These are phyloP conservation scores for Epizoanthus scotinus DNA, from an alignment of 92 coral and sea anemone genomes.

Conservation along the genomic window DNA sequence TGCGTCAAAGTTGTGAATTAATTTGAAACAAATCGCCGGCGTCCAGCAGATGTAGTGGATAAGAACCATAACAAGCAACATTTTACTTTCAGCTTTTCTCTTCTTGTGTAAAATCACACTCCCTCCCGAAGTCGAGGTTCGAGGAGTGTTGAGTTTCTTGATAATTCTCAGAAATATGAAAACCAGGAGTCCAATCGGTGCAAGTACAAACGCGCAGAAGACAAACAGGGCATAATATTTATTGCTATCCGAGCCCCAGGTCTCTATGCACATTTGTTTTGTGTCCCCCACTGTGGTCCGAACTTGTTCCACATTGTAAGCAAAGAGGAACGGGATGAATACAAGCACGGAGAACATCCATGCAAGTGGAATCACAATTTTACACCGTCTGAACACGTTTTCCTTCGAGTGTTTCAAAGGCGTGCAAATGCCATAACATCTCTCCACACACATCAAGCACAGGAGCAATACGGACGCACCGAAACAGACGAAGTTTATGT, in stretches of 20 bases:
- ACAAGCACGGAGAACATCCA: slow-evolving; percentile 59
- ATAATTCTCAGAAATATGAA: slow-evolving; percentile 55
- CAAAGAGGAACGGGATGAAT: slow-evolving; percentile 65
- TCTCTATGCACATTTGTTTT: slow-evolving; percentile 68
- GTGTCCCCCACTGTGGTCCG: slow-evolving; percentile 40
- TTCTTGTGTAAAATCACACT: slow-evolving; percentile 77
- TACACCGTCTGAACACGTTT: slow-evolving; percentile 41
- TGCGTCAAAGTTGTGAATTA: slow-evolving; percentile 46
- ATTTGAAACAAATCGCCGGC: slow-evolving; percentile 65
- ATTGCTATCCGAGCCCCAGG: slow-evolving; percentile 52
- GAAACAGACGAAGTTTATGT: slow-evolving; percentile 57
- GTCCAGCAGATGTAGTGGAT: slow-evolving; percentile 74
- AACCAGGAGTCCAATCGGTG: slow-evolving; percentile 46
- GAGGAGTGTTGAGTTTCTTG: slow-evolving; percentile 60
- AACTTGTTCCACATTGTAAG: slow-evolving; percentile 58
- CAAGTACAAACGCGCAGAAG: slow-evolving; percentile 51
- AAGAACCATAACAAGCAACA: slow-evolving; percentile 53
- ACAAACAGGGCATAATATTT: slow-evolving; percentile 43
- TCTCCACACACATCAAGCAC: slow-evolving; percentile 60
- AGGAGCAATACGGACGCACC: slow-evolving; percentile 63
- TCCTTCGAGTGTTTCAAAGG: slow-evolving; percentile 57
- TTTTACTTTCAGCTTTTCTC: slow-evolving; percentile 55
- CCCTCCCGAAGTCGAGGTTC: slow-evolving; percentile 86
- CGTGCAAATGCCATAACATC: slow-evolving; percentile 71
- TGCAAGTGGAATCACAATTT: slow-evolving; percentile 43